A percentile compares a stretch with the other conserved stretches of the same genome.
phyloP scores from a whole-genome alignment of 1,140 invertebrate species.

The Papilio aristodemus region DNA sequence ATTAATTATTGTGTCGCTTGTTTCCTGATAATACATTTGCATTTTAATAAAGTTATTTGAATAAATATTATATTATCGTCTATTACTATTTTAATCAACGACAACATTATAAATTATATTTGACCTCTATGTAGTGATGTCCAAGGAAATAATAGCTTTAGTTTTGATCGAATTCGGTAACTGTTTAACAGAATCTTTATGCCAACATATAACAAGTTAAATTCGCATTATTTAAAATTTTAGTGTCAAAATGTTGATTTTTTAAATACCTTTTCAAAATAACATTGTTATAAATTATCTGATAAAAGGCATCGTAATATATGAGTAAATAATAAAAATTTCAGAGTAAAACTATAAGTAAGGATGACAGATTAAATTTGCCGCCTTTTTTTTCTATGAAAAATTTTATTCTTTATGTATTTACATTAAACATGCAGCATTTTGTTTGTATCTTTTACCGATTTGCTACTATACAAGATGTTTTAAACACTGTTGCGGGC shows the following conservation, averaged over 20 bases:
- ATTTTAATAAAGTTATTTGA: slow-evolving; percentile 28
- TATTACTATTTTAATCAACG: not conserved
- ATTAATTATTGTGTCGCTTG: slow-evolving; percentile 15
- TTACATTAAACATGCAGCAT: too few species aligned
- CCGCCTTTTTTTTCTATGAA: too few species aligned
- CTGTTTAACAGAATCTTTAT: slow-evolving; percentile 7
- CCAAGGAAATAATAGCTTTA: not conserved
- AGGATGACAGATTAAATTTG: too few species aligned
- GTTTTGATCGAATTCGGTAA: slow-evolving; percentile 15
- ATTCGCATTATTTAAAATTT: not conserved
- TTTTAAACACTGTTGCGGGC: not conserved
- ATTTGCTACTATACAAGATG: not conserved
- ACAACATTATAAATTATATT: slow-evolving; percentile 1
- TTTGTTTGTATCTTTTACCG: not conserved
- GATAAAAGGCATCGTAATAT: too few species aligned
- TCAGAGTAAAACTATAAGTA: too few species aligned
- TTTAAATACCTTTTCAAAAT: too few species aligned
- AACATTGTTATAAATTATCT: too few species aligned
- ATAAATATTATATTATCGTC: slow-evolving; percentile 2
- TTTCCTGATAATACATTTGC: slow-evolving; percentile 32
- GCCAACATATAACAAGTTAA: not conserved
- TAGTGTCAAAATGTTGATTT: not conserved
- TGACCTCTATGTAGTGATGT: slow-evolving; percentile 15
- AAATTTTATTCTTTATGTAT: too few species aligned
- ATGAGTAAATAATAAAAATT: too few species aligned